Conservation (phyloP, 2,888 invertebrate genomes). For the Sarcophaga subvicina region DNA sequence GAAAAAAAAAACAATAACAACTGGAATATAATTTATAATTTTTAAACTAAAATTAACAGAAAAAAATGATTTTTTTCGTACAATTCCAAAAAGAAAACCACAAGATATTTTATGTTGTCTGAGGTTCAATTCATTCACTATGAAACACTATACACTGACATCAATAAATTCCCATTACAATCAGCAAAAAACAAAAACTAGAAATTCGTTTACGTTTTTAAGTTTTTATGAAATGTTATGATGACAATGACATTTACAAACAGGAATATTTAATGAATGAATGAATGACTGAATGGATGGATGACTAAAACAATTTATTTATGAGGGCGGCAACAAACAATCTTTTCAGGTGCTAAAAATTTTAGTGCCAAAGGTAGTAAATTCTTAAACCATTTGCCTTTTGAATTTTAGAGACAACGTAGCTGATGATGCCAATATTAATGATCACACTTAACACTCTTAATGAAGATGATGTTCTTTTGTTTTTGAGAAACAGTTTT, state of each 20-base stretch:
- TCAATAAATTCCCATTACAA: not conserved
- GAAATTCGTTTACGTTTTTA: not conserved
- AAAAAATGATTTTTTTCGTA: not conserved
- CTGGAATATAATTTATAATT: too few species aligned
- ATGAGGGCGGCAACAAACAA: too few species aligned
- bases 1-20: not conserved
- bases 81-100: not conserved
- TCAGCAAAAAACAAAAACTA: too few species aligned
- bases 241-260: not conserved
- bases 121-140: conserved; percentile 9
- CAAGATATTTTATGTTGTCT: conserved; percentile 30
- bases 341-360: not conserved
- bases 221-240: not conserved
- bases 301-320: too few species aligned
- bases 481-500: too few species aligned
- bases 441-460: too few species aligned
- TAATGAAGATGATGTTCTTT: too few species aligned
- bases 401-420: too few species aligned
- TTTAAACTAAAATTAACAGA: too few species aligned
- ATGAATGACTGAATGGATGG: not conserved
- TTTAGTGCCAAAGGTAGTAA: not conserved
- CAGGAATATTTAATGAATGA: not conserved
- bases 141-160: not conserved
- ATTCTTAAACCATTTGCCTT: too few species aligned
- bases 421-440: too few species aligned